phyloP scores from a whole-genome alignment of 2,888 invertebrate genomes.

The Ennomos erosarius region DNA sequence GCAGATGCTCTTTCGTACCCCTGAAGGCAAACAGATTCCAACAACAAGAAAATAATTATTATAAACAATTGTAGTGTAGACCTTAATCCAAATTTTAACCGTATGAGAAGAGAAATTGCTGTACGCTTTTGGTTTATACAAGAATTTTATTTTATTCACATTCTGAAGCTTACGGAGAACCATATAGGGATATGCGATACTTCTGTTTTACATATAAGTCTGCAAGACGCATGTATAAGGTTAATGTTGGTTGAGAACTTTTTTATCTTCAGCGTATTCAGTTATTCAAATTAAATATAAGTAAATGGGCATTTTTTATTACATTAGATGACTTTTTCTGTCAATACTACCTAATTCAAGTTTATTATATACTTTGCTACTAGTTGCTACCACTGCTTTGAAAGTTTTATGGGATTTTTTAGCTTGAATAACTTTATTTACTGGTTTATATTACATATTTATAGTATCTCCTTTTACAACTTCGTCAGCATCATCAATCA shows the following conservation, averaged over 20 bases:
- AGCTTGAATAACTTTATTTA: too few relatives aligned
- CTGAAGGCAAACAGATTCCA: constrained; percentile 74
- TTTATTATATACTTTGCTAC: too few relatives aligned
- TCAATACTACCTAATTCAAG: too few relatives aligned
- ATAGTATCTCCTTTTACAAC: too few relatives aligned
- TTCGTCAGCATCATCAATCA: too few relatives aligned
- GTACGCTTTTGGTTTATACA: constrained; percentile 1
- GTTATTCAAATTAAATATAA: too few relatives aligned
- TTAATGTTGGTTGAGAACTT: neutral
- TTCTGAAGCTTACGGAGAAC: neutral
- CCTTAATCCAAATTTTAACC: constrained; percentile 47
- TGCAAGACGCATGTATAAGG: constrained; percentile 2
- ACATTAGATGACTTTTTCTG: too few relatives aligned
- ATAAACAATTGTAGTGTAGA: constrained; percentile 56
- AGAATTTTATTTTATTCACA: neutral
- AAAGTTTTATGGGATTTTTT: too few relatives aligned
- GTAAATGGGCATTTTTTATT: too few relatives aligned
- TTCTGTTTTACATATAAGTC: constrained; percentile 3
- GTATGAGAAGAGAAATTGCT: constrained; percentile 14
- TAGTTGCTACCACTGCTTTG: too few relatives aligned
- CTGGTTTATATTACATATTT: too few relatives aligned
- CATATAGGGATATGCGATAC: constrained; percentile 4
- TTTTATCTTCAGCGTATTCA: too few relatives aligned
- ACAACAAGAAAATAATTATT: constrained; percentile 78
- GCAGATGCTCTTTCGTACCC: constrained; percentile 80